Percentiles rank a stretch among this genome's conserved stretches.
phyloP scores from a whole-genome alignment of 2,797 vertebrate species.

The Tinamus major region DNA sequence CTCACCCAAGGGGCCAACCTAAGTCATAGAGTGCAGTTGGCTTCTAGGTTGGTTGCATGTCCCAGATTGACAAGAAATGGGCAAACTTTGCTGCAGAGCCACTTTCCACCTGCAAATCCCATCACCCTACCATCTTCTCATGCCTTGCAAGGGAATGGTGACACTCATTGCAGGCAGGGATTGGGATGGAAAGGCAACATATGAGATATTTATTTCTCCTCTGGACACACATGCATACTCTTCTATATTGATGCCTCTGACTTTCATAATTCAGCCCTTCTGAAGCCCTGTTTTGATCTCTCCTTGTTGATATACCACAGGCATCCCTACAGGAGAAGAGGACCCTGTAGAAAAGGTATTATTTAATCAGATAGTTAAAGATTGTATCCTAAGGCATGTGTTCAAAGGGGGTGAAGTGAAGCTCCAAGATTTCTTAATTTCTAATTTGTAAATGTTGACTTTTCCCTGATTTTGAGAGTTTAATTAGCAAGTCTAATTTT shows the following conservation, averaged over 20 bases:
- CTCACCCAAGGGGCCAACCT: background rate
- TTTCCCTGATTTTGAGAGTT: background rate
- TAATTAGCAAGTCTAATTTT: background rate
- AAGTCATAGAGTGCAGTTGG: background rate
- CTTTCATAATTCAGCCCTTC: background rate
- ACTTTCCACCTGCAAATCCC: background rate
- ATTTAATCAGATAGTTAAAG: background rate
- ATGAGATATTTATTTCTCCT: background rate
- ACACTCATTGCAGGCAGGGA: background rate
- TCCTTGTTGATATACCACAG: background rate
- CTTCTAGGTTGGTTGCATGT: background rate
- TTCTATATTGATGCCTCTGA: background rate
- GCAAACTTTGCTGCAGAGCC: background rate
- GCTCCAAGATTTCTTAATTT: background rate
- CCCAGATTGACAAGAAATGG: background rate
- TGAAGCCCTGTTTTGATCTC: background rate
- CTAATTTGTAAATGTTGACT: background rate
- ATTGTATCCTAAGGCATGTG: background rate
- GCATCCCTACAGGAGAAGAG: background rate
- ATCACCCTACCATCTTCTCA: accelerated
- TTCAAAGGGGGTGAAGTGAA: background rate
- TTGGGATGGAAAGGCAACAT: background rate
- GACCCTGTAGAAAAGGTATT: background rate
- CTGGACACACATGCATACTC: background rate
- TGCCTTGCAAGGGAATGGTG: accelerated